Percentiles rank a stretch among this genome's conserved stretches.
Conservation (phyloP, 2,888 invertebrate genomes). For the Morpho achilles region DNA sequence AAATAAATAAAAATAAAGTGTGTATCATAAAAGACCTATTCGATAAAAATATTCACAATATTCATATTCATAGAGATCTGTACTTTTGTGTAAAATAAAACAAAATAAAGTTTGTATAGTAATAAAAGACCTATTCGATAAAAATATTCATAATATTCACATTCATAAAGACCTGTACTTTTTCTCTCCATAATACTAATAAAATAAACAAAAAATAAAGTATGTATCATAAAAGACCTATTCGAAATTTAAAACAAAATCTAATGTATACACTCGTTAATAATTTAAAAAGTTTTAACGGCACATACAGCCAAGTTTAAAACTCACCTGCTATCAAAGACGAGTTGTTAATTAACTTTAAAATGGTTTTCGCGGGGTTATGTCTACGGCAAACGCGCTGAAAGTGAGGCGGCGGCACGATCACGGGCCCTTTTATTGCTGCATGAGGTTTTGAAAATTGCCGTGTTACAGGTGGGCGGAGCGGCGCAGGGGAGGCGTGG, state of each 20-base stretch:
- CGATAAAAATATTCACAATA: too few species aligned
- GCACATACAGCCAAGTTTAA: background rate
- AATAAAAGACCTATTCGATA: too few species aligned
- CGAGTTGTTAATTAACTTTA: constrained; percentile 22
- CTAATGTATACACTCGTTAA: background rate
- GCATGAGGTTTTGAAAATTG: constrained; percentile 26
- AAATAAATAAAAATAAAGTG: too few species aligned
- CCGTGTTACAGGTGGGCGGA: constrained; percentile 42
- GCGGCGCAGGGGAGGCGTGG: constrained; percentile 19
- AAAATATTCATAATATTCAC: too few species aligned
- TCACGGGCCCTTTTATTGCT: constrained; percentile 30
- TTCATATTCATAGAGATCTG: too few species aligned
- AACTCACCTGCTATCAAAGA: constrained; percentile 25
- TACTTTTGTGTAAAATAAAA: too few species aligned
- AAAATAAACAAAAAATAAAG: background rate
- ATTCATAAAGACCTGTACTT: too few species aligned
- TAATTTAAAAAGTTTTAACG: background rate
- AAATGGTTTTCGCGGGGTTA: constrained; percentile 18
- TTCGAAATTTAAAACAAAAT: background rate
- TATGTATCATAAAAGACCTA: background rate
- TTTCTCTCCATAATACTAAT: background rate
- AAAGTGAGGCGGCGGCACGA: constrained; percentile 22
- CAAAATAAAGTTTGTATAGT: too few species aligned
- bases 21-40: too few species aligned
- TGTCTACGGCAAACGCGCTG: constrained; percentile 10